Base-by-base conservation (phyloP, 2,888 invertebrate species). In the Thyatira batis region DNA sequence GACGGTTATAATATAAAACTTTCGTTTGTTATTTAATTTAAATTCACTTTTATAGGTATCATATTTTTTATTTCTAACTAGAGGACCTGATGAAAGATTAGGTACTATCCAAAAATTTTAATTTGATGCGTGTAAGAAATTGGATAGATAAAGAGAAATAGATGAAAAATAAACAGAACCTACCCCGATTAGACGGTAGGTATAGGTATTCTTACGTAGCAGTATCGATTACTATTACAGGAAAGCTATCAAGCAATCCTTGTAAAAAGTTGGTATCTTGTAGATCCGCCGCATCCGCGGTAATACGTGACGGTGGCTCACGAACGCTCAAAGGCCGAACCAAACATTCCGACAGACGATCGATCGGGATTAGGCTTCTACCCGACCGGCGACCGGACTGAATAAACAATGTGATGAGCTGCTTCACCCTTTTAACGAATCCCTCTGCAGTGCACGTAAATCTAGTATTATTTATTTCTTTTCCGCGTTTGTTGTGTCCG, bases 331-430 rank as follows among this genome's bases (percentile, higher is more conserved):
- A 70, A 77, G 68, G 71, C 63, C 61, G 68, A 62, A 69, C 71
- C 63, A 65, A 72, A 78, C 80, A 80, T 78, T 76, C 80, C 79
- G 70, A 64, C 65, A 68, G 68, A 60, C 82, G 84, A 88, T 88
- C 88, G 87, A 87, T 87, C 69, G 74, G 85, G 85, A 87, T 87
- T 87, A 87, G 83, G 80, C 78, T 76, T 65, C 57, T 60, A 68
- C 71, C 72, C 71, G 77, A 76, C 82, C 82, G 79, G 71, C 82
- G 82, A 75, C 72, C 84, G 81, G 82, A 80, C 87, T 90, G 88
- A 89, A 89, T 89, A 90, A 89, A 90, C 89, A 89, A 89, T 88
- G 89, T 85, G 89, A 89, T 85, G 85, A 81, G 76, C 78, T 79
- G 81, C 69, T 83, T 82, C 82, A 86, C 87, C 89, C 89, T 89